Conservation (phyloP, 2,797 vertebrate genomes). For the Enteromius mattozi region DNA sequence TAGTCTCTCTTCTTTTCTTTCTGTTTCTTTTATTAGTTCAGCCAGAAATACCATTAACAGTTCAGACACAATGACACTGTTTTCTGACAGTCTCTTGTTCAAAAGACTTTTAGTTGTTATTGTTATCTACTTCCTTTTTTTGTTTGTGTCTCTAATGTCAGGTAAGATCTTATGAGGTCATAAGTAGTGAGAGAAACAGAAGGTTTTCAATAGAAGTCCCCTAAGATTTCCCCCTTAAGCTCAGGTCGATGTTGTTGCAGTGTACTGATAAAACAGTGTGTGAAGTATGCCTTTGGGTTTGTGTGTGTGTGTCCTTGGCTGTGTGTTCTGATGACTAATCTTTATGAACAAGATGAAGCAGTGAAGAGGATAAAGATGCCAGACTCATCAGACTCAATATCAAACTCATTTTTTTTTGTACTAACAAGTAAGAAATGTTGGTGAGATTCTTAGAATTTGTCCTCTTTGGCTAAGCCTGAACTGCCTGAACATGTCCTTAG, state of each 20-base stretch:
- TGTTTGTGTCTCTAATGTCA: slow-evolving; percentile 43
- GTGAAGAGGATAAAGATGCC: slow-evolving; percentile 12
- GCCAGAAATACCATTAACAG: slow-evolving; percentile 31
- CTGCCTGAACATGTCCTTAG: slow-evolving; percentile 13
- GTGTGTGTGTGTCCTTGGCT: slow-evolving; percentile 24
- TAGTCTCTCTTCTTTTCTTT: neutral
- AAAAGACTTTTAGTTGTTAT: neutral
- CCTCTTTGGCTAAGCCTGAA: neutral
- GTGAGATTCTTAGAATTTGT: slow-evolving; percentile 10
- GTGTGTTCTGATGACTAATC: slow-evolving; percentile 32
- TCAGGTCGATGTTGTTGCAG: slow-evolving; percentile 35
- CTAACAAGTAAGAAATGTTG: slow-evolving; percentile 15
- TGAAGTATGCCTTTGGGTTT: slow-evolving; percentile 22
- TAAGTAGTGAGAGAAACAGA: slow-evolving; percentile 22
- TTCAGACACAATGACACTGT: slow-evolving; percentile 13
- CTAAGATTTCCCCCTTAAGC: slow-evolving; percentile 1
- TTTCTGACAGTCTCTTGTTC: slow-evolving; percentile 19
- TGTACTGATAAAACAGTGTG: slow-evolving; percentile 42
- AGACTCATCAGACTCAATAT: slow-evolving; percentile 20
- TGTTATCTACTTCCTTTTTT: slow-evolving; percentile 6
- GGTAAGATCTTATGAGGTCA: slow-evolving; percentile 43
- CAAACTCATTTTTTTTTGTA: neutral
- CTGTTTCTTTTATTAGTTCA: slow-evolving; percentile 20
- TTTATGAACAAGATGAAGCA: slow-evolving; percentile 27
- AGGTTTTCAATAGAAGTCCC: slow-evolving; percentile 19